These are phyloP conservation scores for Channallabes apus DNA, from an alignment of 2,797 vertebrate species.

Conservation along the genomic window DNA sequence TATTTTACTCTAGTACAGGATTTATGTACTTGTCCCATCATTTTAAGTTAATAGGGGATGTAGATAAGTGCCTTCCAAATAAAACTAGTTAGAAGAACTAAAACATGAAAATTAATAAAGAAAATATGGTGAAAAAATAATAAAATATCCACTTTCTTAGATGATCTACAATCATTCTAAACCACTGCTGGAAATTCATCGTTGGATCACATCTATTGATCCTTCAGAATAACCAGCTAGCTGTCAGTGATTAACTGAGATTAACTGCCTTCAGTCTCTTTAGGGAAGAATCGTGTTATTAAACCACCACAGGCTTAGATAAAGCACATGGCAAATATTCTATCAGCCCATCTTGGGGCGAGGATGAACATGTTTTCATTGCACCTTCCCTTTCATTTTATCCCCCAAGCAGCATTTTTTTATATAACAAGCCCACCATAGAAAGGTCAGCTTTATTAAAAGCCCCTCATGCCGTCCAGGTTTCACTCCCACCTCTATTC, in stretches of 20 bases:
- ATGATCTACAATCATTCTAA: background rate
- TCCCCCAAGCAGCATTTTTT: conserved; percentile 42
- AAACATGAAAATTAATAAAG: background rate
- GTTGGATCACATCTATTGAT: background rate
- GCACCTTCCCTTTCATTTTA: conserved; percentile 43
- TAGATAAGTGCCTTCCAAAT: background rate
- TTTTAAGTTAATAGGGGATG: background rate
- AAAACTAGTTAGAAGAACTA: background rate
- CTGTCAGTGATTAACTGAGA: background rate
- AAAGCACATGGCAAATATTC: conserved; percentile 2
- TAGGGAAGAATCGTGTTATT: conserved; percentile 8
- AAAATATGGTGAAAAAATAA: background rate
- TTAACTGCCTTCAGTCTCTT: background rate
- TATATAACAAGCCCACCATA: conserved; percentile 47
- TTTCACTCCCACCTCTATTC: background rate
- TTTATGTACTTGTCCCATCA: too few species aligned
- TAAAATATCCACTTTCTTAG: background rate
- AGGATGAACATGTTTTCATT: conserved; percentile 42
- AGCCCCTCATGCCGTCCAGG: conserved; percentile 36
- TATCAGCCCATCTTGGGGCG: conserved; percentile 1
- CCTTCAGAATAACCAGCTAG: background rate
- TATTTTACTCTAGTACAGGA: too few species aligned
- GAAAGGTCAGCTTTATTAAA: conserved; percentile 63
- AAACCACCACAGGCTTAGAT: conserved; percentile 9
- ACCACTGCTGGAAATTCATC: background rate